Percentiles rank a stretch among this genome's conserved stretches.
These are phyloP conservation scores for Hofmannophila pseudospretella DNA, from an alignment of 2,888 invertebrate species.

Conservation along the genomic window DNA sequence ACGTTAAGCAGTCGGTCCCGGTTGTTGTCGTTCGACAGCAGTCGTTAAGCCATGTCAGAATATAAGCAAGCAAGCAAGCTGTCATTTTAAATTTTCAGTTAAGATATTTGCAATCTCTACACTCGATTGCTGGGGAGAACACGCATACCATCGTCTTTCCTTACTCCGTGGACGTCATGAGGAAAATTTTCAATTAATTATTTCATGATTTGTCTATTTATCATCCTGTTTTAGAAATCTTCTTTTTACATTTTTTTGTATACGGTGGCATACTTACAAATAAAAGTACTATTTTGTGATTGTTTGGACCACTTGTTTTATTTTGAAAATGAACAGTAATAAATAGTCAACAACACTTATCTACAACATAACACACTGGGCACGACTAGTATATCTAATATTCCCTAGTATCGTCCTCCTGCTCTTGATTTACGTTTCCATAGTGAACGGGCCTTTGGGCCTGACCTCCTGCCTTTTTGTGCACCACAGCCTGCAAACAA, in stretches of 20 bases:
- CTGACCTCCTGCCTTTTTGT: slow-evolving; percentile 52
- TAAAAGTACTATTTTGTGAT: slow-evolving; percentile 20
- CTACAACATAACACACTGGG: slow-evolving; percentile 14
- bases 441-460: slow-evolving; percentile 51
- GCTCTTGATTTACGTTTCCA: slow-evolving; percentile 42
- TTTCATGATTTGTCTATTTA: background rate
- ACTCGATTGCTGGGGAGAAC: slow-evolving; percentile 90
- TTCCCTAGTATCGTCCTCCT: slow-evolving; percentile 56
- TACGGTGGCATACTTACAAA: background rate
- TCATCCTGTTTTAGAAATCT: background rate
- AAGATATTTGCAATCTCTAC: slow-evolving; percentile 90
- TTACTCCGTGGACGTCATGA: slow-evolving; percentile 83
- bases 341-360: slow-evolving; percentile 41
- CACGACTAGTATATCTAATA: slow-evolving; percentile 43
- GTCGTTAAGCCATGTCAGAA: too few relatives aligned
- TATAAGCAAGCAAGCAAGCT: too few relatives aligned
- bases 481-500: slow-evolving; percentile 59
- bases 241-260: background rate
- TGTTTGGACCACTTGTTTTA: background rate
- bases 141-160: slow-evolving; percentile 95
- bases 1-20: too few relatives aligned
- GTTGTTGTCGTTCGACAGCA: too few relatives aligned
- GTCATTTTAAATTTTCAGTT: too few relatives aligned
- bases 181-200: slow-evolving; percentile 36
- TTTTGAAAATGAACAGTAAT: slow-evolving; percentile 24